Percentiles rank a stretch among this genome's conserved stretches.
Evolutionary conservation across 2,113 vertebrate species (phyloP).

Genomic region (Junco hyemalis): DNA sequence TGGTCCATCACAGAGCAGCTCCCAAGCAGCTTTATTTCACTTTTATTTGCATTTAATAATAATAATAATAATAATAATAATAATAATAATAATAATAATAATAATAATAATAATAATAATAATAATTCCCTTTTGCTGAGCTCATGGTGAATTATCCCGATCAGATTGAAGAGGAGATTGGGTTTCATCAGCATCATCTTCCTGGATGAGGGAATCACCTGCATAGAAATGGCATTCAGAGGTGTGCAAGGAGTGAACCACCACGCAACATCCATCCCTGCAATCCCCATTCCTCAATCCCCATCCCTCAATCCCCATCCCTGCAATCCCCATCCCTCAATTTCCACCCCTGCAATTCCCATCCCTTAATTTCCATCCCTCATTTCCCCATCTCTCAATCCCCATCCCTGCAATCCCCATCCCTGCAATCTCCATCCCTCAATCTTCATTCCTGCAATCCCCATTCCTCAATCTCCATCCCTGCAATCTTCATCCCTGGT

Average conservation of each 20-base stretch:
- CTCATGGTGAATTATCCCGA: background rate
- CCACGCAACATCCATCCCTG: background rate
- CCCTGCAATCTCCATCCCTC: too few relatives aligned
- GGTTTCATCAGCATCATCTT: background rate
- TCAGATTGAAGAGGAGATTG: background rate
- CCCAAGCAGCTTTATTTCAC: background rate
- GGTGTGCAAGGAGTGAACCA: background rate
- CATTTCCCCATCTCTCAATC: too few relatives aligned
- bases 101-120: background rate
- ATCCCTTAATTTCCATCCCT: too few relatives aligned
- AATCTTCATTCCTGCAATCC: too few relatives aligned
- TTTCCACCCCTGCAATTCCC: too few relatives aligned
- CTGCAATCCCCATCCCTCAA: too few relatives aligned
- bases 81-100: too few relatives aligned
- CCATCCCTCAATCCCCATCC: too few relatives aligned
- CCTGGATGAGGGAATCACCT: background rate
- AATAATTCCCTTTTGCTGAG: conserved; percentile 2
- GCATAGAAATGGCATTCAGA: background rate
- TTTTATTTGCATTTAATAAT: background rate
- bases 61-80: too few relatives aligned
- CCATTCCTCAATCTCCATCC: too few relatives aligned
- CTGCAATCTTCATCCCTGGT: background rate
- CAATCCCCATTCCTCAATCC: background rate
- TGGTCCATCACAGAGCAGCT: background rate
- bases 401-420: too few relatives aligned